Conservation (phyloP, 2,888 invertebrate genomes). For the Agrochola macilenta region DNA sequence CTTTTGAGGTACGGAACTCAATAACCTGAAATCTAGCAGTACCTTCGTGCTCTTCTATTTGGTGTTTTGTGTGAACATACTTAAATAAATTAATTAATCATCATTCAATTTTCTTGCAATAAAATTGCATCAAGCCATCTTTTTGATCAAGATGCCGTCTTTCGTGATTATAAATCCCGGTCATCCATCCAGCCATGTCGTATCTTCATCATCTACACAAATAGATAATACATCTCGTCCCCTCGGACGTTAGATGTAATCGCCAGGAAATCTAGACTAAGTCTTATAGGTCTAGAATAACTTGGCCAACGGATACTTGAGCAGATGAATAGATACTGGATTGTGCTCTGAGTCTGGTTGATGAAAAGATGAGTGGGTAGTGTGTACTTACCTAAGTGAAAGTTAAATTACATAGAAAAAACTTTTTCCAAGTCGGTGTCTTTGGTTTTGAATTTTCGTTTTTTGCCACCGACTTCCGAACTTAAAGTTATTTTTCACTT, state of each 20-base stretch:
- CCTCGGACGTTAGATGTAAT: slow-evolving; percentile 46
- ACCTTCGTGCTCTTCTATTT: neutral
- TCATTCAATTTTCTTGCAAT: neutral
- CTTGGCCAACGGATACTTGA: slow-evolving; percentile 43
- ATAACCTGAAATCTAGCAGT: neutral
- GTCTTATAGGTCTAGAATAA: slow-evolving; percentile 34
- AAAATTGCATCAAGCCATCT: neutral
- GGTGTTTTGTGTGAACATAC: no score
- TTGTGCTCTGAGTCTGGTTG: slow-evolving; percentile 17
- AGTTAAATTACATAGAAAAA: neutral
- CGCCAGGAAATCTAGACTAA: slow-evolving; percentile 52
- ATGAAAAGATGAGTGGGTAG: neutral
- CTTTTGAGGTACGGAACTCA: no score
- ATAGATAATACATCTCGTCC: slow-evolving; percentile 57
- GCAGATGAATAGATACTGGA: slow-evolving; percentile 6
- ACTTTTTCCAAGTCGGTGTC: no score
- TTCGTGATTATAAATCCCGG: slow-evolving; percentile 11
- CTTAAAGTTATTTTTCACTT: no score
- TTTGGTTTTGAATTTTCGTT: no score
- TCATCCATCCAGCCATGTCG: slow-evolving; percentile 34
- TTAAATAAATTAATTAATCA: neutral
- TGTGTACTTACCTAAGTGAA: neutral
- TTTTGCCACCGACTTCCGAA: no score
- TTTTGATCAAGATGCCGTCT: neutral
- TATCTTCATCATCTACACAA: slow-evolving; percentile 62